These are phyloP conservation scores for Caenorhabditis imperialis DNA, from an alignment of 2,888 invertebrate species.

Conservation along the genomic window DNA sequence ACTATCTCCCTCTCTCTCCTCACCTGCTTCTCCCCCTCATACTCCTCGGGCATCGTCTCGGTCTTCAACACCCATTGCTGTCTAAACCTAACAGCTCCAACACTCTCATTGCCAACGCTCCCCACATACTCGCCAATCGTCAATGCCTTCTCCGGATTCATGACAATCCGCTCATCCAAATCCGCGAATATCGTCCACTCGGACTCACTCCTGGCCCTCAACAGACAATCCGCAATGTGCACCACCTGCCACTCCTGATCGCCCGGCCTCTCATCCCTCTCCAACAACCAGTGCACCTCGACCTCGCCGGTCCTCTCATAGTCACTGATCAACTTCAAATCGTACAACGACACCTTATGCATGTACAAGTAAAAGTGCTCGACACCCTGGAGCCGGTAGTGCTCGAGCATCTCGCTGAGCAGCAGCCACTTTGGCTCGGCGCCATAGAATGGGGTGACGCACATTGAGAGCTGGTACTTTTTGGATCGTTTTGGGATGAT, in stretches of 20 bases:
- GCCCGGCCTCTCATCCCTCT: slow-evolving; percentile 6
- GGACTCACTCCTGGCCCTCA: slow-evolving; percentile 17
- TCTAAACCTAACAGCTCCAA: slow-evolving; percentile 28
- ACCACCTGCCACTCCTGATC: slow-evolving; percentile 23
- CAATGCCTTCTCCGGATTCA: slow-evolving; percentile 10
- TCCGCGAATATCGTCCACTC: slow-evolving; percentile 38
- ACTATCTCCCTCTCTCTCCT: too few species aligned
- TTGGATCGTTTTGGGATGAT: slow-evolving; percentile 8
- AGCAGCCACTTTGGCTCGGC: slow-evolving; percentile 39
- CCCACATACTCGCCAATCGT: slow-evolving; percentile 20
- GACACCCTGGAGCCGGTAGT: slow-evolving; percentile 40
- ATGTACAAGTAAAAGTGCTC: slow-evolving; percentile 39
- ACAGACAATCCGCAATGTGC: slow-evolving; percentile 9
- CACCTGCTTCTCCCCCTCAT: slow-evolving; percentile 3
- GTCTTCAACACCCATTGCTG: slow-evolving; percentile 49
- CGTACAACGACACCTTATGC: slow-evolving; percentile 11
- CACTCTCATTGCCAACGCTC: background rate
- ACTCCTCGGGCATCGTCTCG: slow-evolving; percentile 27
- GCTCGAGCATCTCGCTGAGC: slow-evolving; percentile 32
- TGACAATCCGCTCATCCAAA: slow-evolving; percentile 24
- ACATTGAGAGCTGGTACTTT: slow-evolving; percentile 36
- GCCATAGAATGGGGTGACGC: slow-evolving; percentile 34
- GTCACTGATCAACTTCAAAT: slow-evolving; percentile 18
- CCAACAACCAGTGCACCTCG: slow-evolving; percentile 15
- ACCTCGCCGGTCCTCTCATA: slow-evolving; percentile 47